phyloP scores from a whole-genome alignment of 1,140 invertebrate genomes.

The Calliopsis andreniformis region DNA sequence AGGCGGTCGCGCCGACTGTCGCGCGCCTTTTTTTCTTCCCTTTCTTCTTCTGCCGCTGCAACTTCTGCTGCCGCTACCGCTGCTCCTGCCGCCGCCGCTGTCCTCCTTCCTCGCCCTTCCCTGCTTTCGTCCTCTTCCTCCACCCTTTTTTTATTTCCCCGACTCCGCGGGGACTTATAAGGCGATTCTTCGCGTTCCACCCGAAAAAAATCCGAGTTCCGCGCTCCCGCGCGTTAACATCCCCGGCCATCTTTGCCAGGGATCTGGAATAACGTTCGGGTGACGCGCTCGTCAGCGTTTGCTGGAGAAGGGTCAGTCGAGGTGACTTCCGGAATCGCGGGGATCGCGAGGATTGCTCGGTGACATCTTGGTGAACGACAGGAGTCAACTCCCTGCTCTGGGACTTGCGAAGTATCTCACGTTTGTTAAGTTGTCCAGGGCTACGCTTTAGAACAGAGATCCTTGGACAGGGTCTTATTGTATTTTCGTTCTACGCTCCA shows the following conservation, averaged over 20 bases:
- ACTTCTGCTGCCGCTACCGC: constrained; percentile 38
- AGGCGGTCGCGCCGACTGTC: constrained; percentile 67
- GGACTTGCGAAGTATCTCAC: too few species aligned
- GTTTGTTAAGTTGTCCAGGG: too few species aligned
- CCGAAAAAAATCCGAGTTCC: constrained; percentile 72
- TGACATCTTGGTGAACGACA: too few species aligned
- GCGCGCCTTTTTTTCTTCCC: constrained; percentile 65
- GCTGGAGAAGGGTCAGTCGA: neutral
- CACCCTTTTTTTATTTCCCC: constrained; percentile 59
- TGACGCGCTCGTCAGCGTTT: neutral
- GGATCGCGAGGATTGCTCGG: constrained; percentile 33
- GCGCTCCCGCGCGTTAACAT: constrained; percentile 53
- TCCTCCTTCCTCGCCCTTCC: constrained; percentile 45
- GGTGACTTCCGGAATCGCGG: constrained; percentile 30
- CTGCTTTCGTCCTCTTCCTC: constrained; percentile 25
- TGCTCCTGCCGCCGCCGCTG: constrained; percentile 46
- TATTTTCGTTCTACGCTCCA: neutral
- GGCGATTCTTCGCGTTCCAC: constrained; percentile 76
- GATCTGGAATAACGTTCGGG: constrained; percentile 44
- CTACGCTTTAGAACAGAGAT: too few species aligned
- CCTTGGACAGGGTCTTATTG: constrained; percentile 36
- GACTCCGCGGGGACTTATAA: constrained; percentile 74
- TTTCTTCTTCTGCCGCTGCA: constrained; percentile 57
- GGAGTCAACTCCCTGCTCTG: too few species aligned
- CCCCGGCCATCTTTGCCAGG: constrained; percentile 25